phyloP scores from a whole-genome alignment of 2,888 invertebrate genomes.

The Trichacis sp. region DNA sequence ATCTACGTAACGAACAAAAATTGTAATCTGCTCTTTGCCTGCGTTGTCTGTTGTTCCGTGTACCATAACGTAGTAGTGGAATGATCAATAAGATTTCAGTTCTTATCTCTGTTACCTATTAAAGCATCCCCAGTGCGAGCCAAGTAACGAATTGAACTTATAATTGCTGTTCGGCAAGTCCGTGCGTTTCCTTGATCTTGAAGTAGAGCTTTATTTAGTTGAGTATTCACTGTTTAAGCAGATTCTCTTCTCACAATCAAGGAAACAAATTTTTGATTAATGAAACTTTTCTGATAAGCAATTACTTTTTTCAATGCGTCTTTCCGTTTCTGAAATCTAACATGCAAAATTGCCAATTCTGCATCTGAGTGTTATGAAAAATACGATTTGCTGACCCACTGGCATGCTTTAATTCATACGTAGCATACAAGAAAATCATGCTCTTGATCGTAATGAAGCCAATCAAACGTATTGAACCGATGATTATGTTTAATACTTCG shows the following conservation, averaged over 20 bases:
- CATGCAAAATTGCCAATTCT: neutral
- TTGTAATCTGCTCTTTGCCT: neutral
- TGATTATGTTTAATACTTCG: no score
- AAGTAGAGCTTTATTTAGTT: neutral
- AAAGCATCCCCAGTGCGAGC: neutral
- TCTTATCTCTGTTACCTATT: neutral
- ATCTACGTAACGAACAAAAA: neutral
- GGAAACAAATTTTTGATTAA: neutral
- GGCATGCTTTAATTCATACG: neutral
- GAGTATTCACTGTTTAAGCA: neutral
- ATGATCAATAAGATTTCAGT: neutral
- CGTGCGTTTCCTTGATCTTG: neutral
- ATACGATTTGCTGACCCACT: neutral
- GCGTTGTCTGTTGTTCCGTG: neutral
- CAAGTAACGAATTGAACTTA: neutral
- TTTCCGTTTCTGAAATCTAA: neutral
- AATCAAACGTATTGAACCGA: no score
- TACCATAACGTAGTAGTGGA: neutral
- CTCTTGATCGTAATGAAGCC: no score
- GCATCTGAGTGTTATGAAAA: neutral
- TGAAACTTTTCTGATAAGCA: neutral
- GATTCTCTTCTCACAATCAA: neutral
- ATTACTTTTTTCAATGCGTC: neutral
- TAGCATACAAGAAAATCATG: no score
- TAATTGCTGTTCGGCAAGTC: neutral